Evolutionary conservation across 2,797 vertebrate species (phyloP).

Genomic region (Channa striata): DNA sequence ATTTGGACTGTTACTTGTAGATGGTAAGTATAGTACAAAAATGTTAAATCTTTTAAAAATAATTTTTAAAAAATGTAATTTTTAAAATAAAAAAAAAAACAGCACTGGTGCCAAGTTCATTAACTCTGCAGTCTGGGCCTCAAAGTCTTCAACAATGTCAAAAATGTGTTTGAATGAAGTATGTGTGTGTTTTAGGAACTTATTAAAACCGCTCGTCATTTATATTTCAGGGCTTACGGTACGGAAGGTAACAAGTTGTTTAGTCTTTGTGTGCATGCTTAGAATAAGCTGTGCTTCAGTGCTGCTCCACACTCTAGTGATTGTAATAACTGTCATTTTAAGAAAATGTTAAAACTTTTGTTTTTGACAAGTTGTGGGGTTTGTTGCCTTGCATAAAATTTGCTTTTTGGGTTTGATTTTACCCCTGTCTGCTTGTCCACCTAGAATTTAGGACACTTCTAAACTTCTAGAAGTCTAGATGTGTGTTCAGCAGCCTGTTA

Average conservation of each 20-base stretch:
- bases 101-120: not conserved
- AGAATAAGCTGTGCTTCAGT: not conserved
- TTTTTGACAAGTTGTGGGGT: not conserved
- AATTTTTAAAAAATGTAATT: too few species aligned
- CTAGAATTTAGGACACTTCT: too few species aligned
- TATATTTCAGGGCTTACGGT: not conserved
- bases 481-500: constrained; percentile 22
- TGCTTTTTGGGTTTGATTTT: constrained; percentile 19
- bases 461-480: constrained; percentile 18
- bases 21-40: not conserved
- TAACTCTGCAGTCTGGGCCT: not conserved
- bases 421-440: not conserved
- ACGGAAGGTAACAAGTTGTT: not conserved
- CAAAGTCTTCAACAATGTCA: not conserved
- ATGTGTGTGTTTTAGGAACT: constrained; percentile 1
- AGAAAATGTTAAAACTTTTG: constrained; percentile 1
- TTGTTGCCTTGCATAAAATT: constrained; percentile 34
- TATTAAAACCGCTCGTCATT: not conserved
- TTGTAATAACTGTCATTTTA: not conserved
- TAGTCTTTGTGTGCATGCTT: constrained; percentile 16
- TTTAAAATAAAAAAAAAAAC: not conserved
- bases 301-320: not conserved
- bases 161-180: not conserved
- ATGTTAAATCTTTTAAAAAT: too few species aligned
- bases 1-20: not conserved